These are phyloP conservation scores for Pseudolycoriella hygida DNA, from an alignment of 2,888 invertebrate genomes.

Conservation along the genomic window DNA sequence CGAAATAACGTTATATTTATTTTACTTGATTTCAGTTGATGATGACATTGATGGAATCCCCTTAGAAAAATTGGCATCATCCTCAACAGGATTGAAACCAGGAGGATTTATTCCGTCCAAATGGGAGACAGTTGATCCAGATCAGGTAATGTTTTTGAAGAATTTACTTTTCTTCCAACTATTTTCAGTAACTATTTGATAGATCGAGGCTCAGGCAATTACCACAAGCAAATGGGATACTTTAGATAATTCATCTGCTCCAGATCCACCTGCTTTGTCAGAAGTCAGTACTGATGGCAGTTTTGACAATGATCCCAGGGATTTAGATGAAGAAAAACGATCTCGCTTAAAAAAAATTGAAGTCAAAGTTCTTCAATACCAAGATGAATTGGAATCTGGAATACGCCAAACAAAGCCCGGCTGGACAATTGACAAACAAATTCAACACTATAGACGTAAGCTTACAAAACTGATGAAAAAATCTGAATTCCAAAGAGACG, in stretches of 20 bases:
- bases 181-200: too few species aligned
- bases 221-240: constrained; percentile 80
- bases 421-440: constrained; percentile 63
- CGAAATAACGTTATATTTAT: background rate
- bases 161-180: too few species aligned
- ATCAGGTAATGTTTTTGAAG: constrained; percentile 32
- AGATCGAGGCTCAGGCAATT: constrained; percentile 61
- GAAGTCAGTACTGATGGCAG: constrained; percentile 23
- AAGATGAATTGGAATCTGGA: constrained; percentile 87
- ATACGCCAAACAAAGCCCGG: constrained; percentile 50
- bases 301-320: constrained; percentile 27
- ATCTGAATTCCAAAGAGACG: constrained; percentile 9
- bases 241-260: constrained; percentile 35
- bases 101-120: constrained; percentile 68
- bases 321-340: constrained; percentile 50
- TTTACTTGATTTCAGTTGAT: constrained; percentile 33
- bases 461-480: constrained; percentile 67
- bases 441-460: constrained; percentile 79
- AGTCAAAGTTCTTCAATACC: constrained; percentile 85
- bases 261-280: constrained; percentile 25
- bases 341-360: constrained; percentile 78
- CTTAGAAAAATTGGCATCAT: constrained; percentile 29
- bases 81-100: background rate
- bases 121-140: constrained; percentile 93
- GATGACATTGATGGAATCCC: constrained; percentile 63